These are phyloP conservation scores for Euproctis similis DNA, from an alignment of 2,888 invertebrate genomes.

Conservation along the genomic window DNA sequence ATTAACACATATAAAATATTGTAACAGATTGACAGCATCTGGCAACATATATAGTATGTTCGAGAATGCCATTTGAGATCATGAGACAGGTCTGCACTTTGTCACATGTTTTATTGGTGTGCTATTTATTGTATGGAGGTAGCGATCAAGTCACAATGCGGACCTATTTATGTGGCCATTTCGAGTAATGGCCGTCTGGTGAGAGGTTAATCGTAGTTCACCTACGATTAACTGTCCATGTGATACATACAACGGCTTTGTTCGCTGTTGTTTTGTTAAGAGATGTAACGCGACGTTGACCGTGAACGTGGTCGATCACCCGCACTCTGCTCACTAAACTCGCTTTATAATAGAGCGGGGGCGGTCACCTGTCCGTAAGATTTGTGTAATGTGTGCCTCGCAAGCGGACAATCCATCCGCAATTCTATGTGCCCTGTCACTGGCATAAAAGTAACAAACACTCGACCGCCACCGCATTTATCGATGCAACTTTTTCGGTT, in stretches of 20 bases:
- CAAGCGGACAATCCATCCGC: slow-evolving; percentile 42
- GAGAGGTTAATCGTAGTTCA: slow-evolving; percentile 64
- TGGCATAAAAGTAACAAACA: slow-evolving; percentile 26
- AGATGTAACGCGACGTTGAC: slow-evolving; percentile 35
- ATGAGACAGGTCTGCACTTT: slow-evolving; percentile 38
- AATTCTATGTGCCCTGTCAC: slow-evolving; percentile 33
- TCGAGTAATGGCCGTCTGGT: slow-evolving; percentile 51
- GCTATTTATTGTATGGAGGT: slow-evolving; percentile 43
- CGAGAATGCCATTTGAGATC: too few relatives aligned
- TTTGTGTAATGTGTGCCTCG: slow-evolving; percentile 44
- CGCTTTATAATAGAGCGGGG: slow-evolving; percentile 61
- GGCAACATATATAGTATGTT: too few relatives aligned
- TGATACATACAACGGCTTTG: slow-evolving; percentile 42
- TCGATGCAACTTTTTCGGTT: too few relatives aligned
- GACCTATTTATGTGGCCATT: slow-evolving; percentile 48
- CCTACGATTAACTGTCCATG: slow-evolving; percentile 56
- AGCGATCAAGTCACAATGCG: slow-evolving; percentile 40
- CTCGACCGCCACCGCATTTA: slow-evolving; percentile 11
- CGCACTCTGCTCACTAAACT: slow-evolving; percentile 46
- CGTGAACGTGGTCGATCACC: slow-evolving; percentile 68
- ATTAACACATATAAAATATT: too few relatives aligned
- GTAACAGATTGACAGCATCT: too few relatives aligned
- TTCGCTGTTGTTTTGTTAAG: slow-evolving; percentile 35
- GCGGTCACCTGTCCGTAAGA: slow-evolving; percentile 49
- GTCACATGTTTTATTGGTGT: slow-evolving; percentile 49